Evolutionary conservation across 1,140 invertebrate genomes (phyloP).

Genomic region (Ceratosolen solmsi): DNA sequence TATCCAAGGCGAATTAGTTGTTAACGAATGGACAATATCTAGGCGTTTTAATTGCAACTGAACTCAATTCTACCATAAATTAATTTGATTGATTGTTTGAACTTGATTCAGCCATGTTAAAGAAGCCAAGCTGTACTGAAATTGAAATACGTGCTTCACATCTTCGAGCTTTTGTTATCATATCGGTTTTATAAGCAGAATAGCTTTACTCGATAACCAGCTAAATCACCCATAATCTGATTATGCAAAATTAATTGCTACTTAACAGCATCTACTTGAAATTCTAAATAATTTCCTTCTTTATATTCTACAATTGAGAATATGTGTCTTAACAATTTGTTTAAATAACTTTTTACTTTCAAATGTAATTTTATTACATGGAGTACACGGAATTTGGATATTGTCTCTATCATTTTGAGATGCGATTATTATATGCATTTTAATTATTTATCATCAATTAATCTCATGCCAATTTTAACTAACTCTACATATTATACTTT

Average conservation of each 20-base stretch:
- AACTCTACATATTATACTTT: no score
- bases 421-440: not conserved
- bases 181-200: not conserved
- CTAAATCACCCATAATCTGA: constrained; percentile 47
- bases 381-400: not conserved
- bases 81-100: constrained; percentile 64
- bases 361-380: constrained; percentile 4
- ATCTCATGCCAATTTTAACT: no score
- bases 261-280: constrained; percentile 30
- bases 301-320: not conserved
- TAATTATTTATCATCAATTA: no score
- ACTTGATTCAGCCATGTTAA: constrained; percentile 59
- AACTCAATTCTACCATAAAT: constrained; percentile 61
- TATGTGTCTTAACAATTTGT: constrained; percentile 13
- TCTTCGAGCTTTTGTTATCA: constrained; percentile 14
- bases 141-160: constrained; percentile 24
- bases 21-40: constrained; percentile 62
- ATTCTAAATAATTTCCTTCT: constrained; percentile 1
- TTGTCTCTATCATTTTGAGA: not conserved
- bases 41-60: constrained; percentile 65
- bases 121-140: not conserved
- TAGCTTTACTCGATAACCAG: constrained; percentile 36
- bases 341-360: not conserved
- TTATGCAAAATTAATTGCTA: constrained; percentile 48
- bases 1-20: constrained; percentile 62